These are phyloP conservation scores for Adelosebastes latens DNA, from an alignment of 2,797 vertebrate species.

Conservation along the genomic window DNA sequence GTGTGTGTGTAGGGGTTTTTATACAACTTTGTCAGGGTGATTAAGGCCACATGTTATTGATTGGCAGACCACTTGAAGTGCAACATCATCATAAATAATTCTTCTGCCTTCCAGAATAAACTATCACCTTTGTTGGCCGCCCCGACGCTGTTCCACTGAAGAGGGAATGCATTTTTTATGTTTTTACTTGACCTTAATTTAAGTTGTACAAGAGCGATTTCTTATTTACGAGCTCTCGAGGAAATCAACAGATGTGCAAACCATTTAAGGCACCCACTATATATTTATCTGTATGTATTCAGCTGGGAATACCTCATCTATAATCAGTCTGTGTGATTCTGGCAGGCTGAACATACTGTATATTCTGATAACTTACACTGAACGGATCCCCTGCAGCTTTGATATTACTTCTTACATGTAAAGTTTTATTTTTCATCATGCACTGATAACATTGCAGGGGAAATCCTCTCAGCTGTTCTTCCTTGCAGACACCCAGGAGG, in stretches of 20 bases:
- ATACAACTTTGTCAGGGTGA: constrained; percentile 64
- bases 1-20: constrained; percentile 24
- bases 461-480: not conserved
- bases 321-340: not conserved
- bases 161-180: constrained; percentile 75
- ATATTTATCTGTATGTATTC: not conserved
- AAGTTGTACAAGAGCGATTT: constrained; percentile 70
- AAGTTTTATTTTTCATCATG: not conserved
- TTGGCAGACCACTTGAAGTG: constrained; percentile 64
- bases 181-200: constrained; percentile 78
- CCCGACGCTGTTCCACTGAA: constrained; percentile 48
- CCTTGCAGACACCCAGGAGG: not conserved
- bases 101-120: constrained; percentile 61
- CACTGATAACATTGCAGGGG: not conserved
- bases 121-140: constrained; percentile 49
- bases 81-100: constrained; percentile 80
- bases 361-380: not conserved
- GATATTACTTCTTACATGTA: not conserved
- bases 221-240: constrained; percentile 71
- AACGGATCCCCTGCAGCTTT: not conserved
- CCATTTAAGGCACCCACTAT: constrained; percentile 22
- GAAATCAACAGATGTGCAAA: constrained; percentile 71
- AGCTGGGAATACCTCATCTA: not conserved
- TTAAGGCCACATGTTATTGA: constrained; percentile 78
- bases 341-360: not conserved